Conservation (phyloP, 2,797 vertebrate genomes). For the Epinephelus awoara region DNA sequence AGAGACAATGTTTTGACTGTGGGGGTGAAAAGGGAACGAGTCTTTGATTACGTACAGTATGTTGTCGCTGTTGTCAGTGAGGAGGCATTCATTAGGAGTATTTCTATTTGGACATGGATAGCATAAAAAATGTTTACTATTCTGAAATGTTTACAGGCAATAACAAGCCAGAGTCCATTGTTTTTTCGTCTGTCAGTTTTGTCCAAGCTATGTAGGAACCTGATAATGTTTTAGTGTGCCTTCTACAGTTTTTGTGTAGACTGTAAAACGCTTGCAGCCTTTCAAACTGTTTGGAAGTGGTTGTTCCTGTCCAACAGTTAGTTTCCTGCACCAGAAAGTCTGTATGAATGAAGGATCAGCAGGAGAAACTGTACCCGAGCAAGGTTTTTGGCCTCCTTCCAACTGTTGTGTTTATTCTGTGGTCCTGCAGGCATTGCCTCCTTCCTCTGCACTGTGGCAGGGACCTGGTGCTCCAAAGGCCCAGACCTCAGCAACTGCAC, state of each 20-base stretch:
- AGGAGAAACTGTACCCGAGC: conserved; percentile 51
- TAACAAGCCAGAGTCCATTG: conserved; percentile 17
- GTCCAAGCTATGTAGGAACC: conserved; percentile 25
- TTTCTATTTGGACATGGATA: conserved; percentile 27
- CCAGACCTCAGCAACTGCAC: conserved; percentile 99
- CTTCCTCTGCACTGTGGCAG: conserved; percentile 92
- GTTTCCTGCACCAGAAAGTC: conserved; percentile 46
- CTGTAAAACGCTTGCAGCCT: conserved; percentile 44
- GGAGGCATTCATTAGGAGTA: conserved; percentile 45
- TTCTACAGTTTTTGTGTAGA: conserved; percentile 7
- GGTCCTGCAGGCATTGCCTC: conserved; percentile 92
- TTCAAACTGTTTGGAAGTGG: conserved; percentile 64
- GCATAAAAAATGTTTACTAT: conserved; percentile 22
- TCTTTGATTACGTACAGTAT: conserved; percentile 24
- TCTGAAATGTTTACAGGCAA: conserved; percentile 32
- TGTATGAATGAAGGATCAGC: conserved; percentile 69
- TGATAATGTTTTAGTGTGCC: conserved; percentile 16
- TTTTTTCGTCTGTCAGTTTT: conserved; percentile 24
- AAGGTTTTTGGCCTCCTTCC: conserved; percentile 59
- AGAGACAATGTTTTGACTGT: conserved; percentile 57
- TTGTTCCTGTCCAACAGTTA: conserved; percentile 47
- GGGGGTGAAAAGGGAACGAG: conserved; percentile 21
- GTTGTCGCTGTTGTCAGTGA: conserved; percentile 41
- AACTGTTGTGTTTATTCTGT: conserved; percentile 70
- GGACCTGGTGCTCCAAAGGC: conserved; percentile 93